These are phyloP conservation scores for Drosophila ustulata DNA, from an alignment of 2,888 invertebrate species.

Conservation along the genomic window DNA sequence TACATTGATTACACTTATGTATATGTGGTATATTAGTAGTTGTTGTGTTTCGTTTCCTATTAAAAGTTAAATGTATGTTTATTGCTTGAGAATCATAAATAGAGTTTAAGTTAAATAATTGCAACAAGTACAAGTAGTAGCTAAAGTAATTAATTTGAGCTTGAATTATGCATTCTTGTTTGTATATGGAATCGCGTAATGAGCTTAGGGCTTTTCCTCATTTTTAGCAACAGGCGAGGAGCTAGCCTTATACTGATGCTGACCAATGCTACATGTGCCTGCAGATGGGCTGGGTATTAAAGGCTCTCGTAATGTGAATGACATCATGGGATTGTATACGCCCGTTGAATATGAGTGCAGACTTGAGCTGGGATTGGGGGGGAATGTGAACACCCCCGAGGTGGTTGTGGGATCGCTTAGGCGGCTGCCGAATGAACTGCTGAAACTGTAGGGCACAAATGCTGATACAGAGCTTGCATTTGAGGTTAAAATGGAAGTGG, in stretches of 20 bases:
- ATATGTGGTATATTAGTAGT: slow-evolving; percentile 1
- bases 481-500: slow-evolving; percentile 21
- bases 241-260: slow-evolving; percentile 60
- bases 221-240: slow-evolving; percentile 24
- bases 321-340: slow-evolving; percentile 77
- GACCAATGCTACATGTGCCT: slow-evolving; percentile 31
- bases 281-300: slow-evolving; percentile 25
- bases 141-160: slow-evolving; percentile 56
- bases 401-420: slow-evolving; percentile 37
- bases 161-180: slow-evolving; percentile 10
- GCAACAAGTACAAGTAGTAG: slow-evolving; percentile 39
- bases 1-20: slow-evolving; percentile 29
- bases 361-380: slow-evolving; percentile 32
- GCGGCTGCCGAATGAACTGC: slow-evolving; percentile 51
- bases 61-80: slow-evolving; percentile 38
- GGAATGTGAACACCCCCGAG: slow-evolving; percentile 9
- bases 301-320: slow-evolving; percentile 74
- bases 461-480: slow-evolving; percentile 19
- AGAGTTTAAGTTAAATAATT: slow-evolving; percentile 27
- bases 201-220: slow-evolving; percentile 60
- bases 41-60: slow-evolving; percentile 1
- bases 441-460: slow-evolving; percentile 60
- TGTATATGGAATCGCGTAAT: background rate
- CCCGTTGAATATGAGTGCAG: slow-evolving; percentile 60
- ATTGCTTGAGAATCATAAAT: slow-evolving; percentile 53